phyloP scores from a whole-genome alignment of 2,113 vertebrate species.

The Sprattus sprattus region DNA sequence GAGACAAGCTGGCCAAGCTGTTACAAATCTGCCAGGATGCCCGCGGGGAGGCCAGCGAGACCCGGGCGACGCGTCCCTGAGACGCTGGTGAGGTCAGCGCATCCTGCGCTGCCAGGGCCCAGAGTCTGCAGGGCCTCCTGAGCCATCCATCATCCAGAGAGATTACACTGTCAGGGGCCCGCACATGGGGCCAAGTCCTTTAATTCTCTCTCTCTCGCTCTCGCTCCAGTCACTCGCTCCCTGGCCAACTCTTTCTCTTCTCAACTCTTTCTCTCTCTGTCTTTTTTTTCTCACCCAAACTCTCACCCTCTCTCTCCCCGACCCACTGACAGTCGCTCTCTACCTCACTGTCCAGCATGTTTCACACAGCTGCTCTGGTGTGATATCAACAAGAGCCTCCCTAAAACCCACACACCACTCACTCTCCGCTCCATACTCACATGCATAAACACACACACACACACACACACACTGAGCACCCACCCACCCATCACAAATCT shows the following conservation, averaged over 20 bases:
- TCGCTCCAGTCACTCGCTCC: not conserved
- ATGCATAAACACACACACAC: constrained; percentile 4
- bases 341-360: constrained; percentile 12
- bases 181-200: not conserved
- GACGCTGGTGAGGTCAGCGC: not conserved
- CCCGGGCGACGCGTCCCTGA: not conserved
- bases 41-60: not conserved
- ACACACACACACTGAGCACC: not conserved
- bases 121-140: not conserved
- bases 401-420: constrained; percentile 3
- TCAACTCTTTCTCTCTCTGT: constrained; percentile 27
- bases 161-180: not conserved
- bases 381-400: constrained; percentile 31
- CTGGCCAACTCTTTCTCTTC: not conserved
- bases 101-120: not conserved
- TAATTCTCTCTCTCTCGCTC: not conserved
- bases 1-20: too few relatives aligned
- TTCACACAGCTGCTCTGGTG: constrained; percentile 37
- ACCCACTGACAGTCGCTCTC: not conserved
- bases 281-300: constrained; percentile 34
- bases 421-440: not conserved
- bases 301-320: not conserved
- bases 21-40: too few relatives aligned
- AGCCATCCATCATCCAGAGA: not conserved
- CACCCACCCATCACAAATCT: constrained; percentile 13